A percentile compares a stretch with the other conserved stretches of the same genome.
Conservation (phyloP, 2,113 vertebrate species). For the Melanotaenia duboulayi region DNA sequence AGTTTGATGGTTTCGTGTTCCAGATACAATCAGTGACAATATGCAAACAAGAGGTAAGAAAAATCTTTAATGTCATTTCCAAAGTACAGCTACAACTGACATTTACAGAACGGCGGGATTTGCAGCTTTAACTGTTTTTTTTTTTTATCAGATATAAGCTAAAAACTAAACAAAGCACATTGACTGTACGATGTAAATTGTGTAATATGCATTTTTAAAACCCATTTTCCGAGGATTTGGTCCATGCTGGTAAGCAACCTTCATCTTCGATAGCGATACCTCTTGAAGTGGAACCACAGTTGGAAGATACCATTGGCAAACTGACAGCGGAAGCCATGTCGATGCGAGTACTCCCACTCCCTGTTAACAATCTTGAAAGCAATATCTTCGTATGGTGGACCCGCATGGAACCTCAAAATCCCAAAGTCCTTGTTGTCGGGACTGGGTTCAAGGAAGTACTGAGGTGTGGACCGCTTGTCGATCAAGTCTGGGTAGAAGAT, state of each 20-base stretch:
- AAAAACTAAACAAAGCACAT: conserved; percentile 29
- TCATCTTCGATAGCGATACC: conserved; percentile 94
- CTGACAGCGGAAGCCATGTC: conserved; percentile 98
- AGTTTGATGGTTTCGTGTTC: too few species aligned
- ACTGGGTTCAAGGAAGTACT: conserved; percentile 97
- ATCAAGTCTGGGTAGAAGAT: conserved; percentile 99
- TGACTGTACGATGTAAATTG: conserved; percentile 1
- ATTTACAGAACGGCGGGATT: conserved; percentile 16
- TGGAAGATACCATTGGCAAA: conserved; percentile 98
- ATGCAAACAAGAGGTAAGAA: not conserved
- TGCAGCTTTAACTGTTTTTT: conserved; percentile 12
- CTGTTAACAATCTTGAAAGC: conserved; percentile 97
- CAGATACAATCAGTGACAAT: not conserved
- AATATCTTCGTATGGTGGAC: conserved; percentile 96
- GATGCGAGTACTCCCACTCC: conserved; percentile 97
- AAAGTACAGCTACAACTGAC: conserved; percentile 26
- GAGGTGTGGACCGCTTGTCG: conserved; percentile 93
- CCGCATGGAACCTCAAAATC: conserved; percentile 93
- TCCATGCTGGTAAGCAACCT: not conserved
- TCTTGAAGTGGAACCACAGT: conserved; percentile 99
- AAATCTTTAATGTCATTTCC: conserved; percentile 61
- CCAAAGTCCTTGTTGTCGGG: conserved; percentile 96
- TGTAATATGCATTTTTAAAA: not conserved
- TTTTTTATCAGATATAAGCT: not conserved
- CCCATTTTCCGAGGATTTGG: conserved; percentile 9